These are phyloP conservation scores for Zapus hudsonius DNA, from an alignment of 2,113 vertebrate genomes.

Conservation along the genomic window DNA sequence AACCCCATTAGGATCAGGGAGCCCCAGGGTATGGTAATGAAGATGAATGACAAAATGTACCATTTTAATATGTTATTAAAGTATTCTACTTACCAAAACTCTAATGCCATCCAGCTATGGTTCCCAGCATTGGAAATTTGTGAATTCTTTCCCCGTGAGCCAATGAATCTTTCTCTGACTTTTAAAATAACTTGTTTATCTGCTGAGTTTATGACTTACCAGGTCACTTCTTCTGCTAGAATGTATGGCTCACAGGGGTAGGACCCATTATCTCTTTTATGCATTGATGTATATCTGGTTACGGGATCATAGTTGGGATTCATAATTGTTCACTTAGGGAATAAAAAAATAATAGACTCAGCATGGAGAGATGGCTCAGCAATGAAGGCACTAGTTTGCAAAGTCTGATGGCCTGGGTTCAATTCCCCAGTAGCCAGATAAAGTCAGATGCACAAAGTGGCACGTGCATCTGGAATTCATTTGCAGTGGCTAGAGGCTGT, in stretches of 20 bases:
- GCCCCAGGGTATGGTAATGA: background rate
- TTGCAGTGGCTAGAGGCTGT: too few species aligned
- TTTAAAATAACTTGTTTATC: background rate
- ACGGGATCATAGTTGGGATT: background rate
- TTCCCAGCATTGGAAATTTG: slow-evolving; percentile 12
- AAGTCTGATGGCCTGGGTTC: too few species aligned
- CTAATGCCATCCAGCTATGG: slow-evolving; percentile 21
- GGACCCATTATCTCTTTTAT: background rate
- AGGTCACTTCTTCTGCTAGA: background rate
- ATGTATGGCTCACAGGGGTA: background rate
- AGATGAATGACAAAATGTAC: slow-evolving; percentile 20
- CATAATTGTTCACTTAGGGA: slow-evolving; percentile 23
- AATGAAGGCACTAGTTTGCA: too few species aligned
- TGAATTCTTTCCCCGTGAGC: background rate
- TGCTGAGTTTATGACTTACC: background rate
- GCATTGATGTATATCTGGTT: background rate
- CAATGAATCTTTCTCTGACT: slow-evolving; percentile 38
- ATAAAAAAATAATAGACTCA: background rate
- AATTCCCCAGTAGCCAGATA: too few species aligned
- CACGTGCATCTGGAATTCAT: too few species aligned
- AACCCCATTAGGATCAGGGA: background rate
- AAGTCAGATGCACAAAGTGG: too few species aligned
- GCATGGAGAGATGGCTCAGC: too few species aligned
- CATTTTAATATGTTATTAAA: slow-evolving; percentile 52
- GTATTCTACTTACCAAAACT: slow-evolving; percentile 19